phyloP scores from a whole-genome alignment of 2,113 vertebrate species.

The Spea bombifrons region DNA sequence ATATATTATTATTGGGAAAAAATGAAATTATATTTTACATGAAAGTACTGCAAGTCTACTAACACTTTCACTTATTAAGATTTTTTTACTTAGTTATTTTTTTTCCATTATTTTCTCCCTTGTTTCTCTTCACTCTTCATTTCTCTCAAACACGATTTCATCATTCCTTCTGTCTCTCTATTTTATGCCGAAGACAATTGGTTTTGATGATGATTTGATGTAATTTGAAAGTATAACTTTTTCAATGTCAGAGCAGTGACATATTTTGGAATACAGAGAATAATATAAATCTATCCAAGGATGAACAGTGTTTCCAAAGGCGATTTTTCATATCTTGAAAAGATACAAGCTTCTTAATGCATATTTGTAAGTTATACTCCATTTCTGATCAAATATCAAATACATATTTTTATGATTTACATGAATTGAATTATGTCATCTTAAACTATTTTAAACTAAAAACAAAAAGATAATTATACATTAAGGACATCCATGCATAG shows the following conservation, averaged over 20 bases:
- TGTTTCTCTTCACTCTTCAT: not conserved
- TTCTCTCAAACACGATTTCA: not conserved
- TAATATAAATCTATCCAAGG: not conserved
- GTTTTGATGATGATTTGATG: not conserved
- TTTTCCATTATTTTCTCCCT: not conserved
- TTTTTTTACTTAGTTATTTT: not conserved
- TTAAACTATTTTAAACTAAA: too few relatives aligned
- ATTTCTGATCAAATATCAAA: too few relatives aligned
- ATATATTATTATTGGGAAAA: too few relatives aligned
- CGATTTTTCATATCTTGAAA: not conserved
- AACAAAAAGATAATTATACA: too few relatives aligned
- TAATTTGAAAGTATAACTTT: slow-evolving; percentile 3
- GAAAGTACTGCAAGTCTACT: too few relatives aligned
- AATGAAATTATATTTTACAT: too few relatives aligned
- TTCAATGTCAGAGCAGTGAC: not conserved
- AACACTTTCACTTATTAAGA: too few relatives aligned
- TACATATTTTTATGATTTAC: too few relatives aligned
- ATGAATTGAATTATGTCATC: too few relatives aligned
- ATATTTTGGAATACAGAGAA: slow-evolving; percentile 1
- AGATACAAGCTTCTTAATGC: not conserved
- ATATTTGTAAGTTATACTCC: too few relatives aligned
- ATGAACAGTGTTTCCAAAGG: not conserved
- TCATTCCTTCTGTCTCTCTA: not conserved
- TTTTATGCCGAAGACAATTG: not conserved
- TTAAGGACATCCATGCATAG: too few relatives aligned